phyloP scores from a whole-genome alignment of 2,113 vertebrate genomes.

The Micronycteris hirsuta region DNA sequence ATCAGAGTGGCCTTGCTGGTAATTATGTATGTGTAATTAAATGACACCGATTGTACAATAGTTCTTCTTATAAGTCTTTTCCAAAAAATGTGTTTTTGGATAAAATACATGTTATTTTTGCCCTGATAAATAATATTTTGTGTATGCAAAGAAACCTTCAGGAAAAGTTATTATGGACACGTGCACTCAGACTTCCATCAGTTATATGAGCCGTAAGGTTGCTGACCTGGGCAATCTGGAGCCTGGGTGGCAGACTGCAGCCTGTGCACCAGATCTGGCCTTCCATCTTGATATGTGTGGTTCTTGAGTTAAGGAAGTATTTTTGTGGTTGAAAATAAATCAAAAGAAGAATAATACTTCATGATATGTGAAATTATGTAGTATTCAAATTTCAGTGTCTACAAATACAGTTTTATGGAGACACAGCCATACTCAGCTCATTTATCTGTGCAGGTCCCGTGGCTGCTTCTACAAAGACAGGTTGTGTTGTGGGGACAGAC shows the following conservation, averaged over 20 bases:
- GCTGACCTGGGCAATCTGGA: background rate
- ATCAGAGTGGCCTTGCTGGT: background rate
- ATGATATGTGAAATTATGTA: background rate
- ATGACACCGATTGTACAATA: background rate
- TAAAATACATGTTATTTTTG: background rate
- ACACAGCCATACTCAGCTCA: background rate
- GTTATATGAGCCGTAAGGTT: background rate
- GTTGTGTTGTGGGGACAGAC: background rate
- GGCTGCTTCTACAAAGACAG: background rate
- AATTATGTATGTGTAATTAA: background rate
- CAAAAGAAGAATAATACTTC: background rate
- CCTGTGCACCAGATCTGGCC: background rate
- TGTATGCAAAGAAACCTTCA: background rate
- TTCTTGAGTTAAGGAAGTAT: background rate
- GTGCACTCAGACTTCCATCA: background rate
- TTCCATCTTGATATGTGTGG: background rate
- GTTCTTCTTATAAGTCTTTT: background rate
- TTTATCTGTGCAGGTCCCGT: background rate
- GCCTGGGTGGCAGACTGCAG: background rate
- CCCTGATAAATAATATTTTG: background rate
- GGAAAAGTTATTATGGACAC: background rate
- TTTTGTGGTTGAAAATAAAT: background rate
- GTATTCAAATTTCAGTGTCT: background rate
- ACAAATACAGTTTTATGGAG: background rate
- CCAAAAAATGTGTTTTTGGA: background rate